phyloP scores from a whole-genome alignment of 2,113 vertebrate genomes.

The Herpetotheres cachinnans region DNA sequence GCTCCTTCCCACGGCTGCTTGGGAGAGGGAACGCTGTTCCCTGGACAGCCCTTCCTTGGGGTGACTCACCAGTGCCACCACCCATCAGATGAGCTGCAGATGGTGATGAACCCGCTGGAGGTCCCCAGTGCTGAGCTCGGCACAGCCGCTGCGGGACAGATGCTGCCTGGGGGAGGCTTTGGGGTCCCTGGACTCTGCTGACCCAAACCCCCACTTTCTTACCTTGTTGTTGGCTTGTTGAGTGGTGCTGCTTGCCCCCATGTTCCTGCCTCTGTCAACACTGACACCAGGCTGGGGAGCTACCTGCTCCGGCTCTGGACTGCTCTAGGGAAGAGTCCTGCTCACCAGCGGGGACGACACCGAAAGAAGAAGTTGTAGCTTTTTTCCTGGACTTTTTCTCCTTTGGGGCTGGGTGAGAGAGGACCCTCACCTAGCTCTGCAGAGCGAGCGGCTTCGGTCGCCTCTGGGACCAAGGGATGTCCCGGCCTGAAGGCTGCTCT shows the following conservation, averaged over 20 bases:
- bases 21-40: not conserved
- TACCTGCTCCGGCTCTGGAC: not conserved
- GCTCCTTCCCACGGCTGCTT: not conserved
- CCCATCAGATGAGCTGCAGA: not conserved
- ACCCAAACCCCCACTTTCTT: not conserved
- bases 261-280: not conserved
- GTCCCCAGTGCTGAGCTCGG: not conserved
- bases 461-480: not conserved
- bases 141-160: not conserved
- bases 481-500: not conserved
- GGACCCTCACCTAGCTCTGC: not conserved
- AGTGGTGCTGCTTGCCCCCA: not conserved
- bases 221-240: not conserved
- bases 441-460: fast-evolving
- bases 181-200: not conserved
- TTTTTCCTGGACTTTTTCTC: not conserved
- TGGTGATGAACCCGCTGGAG: not conserved
- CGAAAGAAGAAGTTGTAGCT: not conserved
- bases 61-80: not conserved
- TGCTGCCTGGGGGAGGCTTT: not conserved
- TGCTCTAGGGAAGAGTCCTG: not conserved
- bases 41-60: not conserved
- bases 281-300: not conserved
- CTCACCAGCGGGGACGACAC: not conserved
- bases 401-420: not conserved